phyloP scores from a whole-genome alignment of 2,797 vertebrate genomes.

The Hydrolagus colliei region DNA sequence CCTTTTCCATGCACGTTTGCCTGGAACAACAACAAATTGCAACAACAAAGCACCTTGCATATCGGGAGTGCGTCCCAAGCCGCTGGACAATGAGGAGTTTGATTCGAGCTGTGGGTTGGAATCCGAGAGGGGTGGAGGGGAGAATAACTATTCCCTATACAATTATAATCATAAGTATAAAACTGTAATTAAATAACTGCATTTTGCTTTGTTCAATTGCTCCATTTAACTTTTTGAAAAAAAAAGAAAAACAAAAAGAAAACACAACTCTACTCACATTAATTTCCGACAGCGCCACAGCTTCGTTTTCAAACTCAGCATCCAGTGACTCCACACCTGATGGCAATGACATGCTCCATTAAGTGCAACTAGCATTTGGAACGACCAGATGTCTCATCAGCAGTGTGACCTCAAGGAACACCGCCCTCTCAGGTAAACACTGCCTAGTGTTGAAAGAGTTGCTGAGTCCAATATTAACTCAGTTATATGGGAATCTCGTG shows the following conservation, averaged over 20 bases:
- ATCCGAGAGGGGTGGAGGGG: too few species aligned
- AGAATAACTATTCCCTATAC: too few species aligned
- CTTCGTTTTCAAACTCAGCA: slow-evolving; percentile 31
- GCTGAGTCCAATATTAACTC: slow-evolving; percentile 3
- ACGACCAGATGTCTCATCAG: not conserved
- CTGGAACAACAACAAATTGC: too few species aligned
- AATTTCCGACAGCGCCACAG: slow-evolving; percentile 32
- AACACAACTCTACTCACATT: slow-evolving; percentile 34
- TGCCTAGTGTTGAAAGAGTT: not conserved
- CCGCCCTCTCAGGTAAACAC: not conserved
- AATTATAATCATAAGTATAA: too few species aligned
- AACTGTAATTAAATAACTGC: too few species aligned
- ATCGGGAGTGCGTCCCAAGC: too few species aligned
- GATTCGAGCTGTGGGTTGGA: too few species aligned
- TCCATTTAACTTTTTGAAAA: too few species aligned
- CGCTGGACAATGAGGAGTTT: too few species aligned
- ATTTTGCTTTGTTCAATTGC: too few species aligned
- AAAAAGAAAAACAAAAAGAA: not conserved
- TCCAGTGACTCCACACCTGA: slow-evolving; percentile 33
- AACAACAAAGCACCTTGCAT: too few species aligned
- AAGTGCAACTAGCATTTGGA: not conserved
- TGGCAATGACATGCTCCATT: not conserved
- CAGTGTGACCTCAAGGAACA: not conserved
- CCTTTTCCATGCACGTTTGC: too few species aligned
- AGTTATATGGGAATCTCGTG: not conserved